Evolutionary conservation across 2,113 vertebrate genomes (phyloP).

Genomic region (Neoarius graeffei): DNA sequence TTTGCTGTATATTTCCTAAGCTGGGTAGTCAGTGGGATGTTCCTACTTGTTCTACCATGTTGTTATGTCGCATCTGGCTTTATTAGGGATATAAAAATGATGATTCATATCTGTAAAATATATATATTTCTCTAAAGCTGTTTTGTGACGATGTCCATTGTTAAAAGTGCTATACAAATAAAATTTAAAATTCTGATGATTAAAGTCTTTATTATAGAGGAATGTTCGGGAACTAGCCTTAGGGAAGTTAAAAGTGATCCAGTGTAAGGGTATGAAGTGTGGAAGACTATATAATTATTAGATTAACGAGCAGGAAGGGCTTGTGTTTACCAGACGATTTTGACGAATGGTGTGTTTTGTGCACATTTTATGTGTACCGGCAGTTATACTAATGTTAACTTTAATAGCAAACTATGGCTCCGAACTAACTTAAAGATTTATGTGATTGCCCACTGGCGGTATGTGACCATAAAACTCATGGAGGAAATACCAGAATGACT

Average conservation of each 20-base stretch:
- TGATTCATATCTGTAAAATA: no score
- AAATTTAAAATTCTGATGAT: background rate
- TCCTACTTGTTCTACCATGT: no score
- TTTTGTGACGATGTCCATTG: no score
- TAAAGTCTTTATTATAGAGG: background rate
- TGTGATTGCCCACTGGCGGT: background rate
- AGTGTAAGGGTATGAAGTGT: background rate
- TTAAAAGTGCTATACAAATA: no score
- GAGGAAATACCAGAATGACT: slow-evolving; percentile 1
- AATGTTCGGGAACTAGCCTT: background rate
- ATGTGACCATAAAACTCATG: background rate
- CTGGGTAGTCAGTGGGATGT: no score
- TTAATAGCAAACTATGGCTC: background rate
- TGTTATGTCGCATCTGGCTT: no score
- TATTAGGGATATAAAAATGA: no score
- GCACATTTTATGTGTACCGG: background rate
- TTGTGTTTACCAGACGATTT: background rate
- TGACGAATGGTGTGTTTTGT: background rate
- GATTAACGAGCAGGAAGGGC: background rate
- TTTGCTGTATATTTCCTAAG: no score
- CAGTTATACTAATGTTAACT: background rate
- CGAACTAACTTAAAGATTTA: background rate
- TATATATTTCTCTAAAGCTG: no score
- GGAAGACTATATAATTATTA: background rate
- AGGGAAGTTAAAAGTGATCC: background rate